A percentile compares a stretch with the other conserved stretches of the same genome.
Conservation (phyloP, 1,140 invertebrate genomes). For the Wiebesia pumilae region DNA sequence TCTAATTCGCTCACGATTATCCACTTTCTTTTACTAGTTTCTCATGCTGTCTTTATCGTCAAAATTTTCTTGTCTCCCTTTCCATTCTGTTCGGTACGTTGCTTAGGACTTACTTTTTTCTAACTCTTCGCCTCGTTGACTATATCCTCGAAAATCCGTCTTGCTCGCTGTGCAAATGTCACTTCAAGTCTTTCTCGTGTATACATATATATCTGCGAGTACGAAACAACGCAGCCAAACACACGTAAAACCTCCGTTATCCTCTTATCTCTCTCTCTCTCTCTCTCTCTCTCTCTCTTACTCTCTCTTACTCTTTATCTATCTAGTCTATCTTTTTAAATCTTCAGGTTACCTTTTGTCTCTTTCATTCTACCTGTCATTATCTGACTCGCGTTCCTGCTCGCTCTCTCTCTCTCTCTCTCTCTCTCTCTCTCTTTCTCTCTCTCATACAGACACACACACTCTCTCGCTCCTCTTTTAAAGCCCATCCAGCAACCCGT, state of each 20-base stretch:
- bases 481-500: conserved; percentile 33
- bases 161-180: conserved; percentile 44
- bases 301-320: not conserved
- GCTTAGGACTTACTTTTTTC: conserved; percentile 65
- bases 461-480: not conserved
- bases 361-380: conserved; percentile 42
- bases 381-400: not conserved
- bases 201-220: conserved; percentile 61
- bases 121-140: conserved; percentile 56
- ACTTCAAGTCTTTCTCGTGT: conserved; percentile 57
- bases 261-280: not conserved
- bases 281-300: too few relatives aligned
- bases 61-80: conserved; percentile 32
- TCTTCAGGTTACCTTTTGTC: conserved; percentile 2
- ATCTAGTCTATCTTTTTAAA: not conserved
- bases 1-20: conserved; percentile 50
- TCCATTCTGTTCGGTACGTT: conserved; percentile 53
- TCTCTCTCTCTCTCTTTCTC: not conserved
- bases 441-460: too few relatives aligned
- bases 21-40: conserved; percentile 28
- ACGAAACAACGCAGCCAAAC: conserved; percentile 65
- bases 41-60: conserved; percentile 26
- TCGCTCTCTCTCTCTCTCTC: not conserved
- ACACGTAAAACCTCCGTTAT: conserved; percentile 57
- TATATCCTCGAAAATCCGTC: conserved; percentile 12